Conservation (phyloP, 2,888 invertebrate species). For the Zhuqinia jingwanae region DNA sequence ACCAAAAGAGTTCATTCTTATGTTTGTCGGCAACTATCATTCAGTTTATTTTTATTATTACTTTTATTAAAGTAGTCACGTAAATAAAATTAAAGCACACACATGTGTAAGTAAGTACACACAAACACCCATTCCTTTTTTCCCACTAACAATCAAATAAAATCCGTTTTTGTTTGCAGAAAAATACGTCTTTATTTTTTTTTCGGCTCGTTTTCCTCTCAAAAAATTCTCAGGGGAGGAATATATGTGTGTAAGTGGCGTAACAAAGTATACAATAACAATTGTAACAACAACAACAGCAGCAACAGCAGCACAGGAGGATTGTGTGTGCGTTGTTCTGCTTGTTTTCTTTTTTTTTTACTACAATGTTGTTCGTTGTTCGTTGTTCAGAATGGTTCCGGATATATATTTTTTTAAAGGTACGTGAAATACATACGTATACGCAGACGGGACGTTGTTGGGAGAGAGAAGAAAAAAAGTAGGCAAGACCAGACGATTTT, state of each 20-base stretch:
- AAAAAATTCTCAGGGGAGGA: conserved; percentile 57
- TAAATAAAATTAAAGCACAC: conserved; percentile 23
- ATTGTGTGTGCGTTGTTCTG: neutral
- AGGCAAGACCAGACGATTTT: neutral
- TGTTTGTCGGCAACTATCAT: neutral
- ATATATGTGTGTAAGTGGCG: conserved; percentile 57
- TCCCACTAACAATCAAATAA: conserved; percentile 29
- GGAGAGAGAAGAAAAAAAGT: neutral
- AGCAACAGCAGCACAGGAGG: conserved; percentile 26
- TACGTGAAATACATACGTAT: no score
- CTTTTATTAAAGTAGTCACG: conserved; percentile 22
- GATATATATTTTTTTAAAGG: neutral
- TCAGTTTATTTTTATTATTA: conserved; percentile 26
- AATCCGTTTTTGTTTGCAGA: conserved; percentile 39
- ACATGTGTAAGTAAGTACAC: no score
- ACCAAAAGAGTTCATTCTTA: conserved; percentile 36
- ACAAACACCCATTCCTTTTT: neutral
- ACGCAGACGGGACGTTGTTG: conserved; percentile 26
- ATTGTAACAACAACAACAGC: conserved; percentile 55
- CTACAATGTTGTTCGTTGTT: neutral
- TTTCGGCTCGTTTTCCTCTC: conserved; percentile 1
- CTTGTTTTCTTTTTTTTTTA: neutral
- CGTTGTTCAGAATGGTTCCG: neutral
- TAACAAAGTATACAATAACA: conserved; percentile 67
- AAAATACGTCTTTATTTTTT: conserved; percentile 28